Base-by-base conservation (phyloP, 2,113 vertebrate species). In the Cepphus grylle region DNA sequence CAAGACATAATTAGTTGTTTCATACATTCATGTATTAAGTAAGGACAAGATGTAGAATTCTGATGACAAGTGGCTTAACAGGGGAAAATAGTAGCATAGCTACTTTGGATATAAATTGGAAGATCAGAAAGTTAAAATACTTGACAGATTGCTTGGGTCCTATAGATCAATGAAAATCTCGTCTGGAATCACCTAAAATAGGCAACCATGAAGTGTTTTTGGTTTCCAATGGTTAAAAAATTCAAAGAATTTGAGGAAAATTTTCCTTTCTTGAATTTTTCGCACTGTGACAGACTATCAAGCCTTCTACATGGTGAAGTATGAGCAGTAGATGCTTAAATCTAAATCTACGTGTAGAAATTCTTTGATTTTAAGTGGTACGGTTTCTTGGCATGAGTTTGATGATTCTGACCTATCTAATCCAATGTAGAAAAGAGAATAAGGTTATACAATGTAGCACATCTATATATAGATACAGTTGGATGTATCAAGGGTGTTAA, bases 141-240 rank as follows among this genome's bases (percentile, higher is more conserved):
- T 72, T 91, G 14, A 9, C 55, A 52, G 49, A 47, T n/a, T 76
- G 12, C 20, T 63, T 80, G 30, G 17, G 38, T 63, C 47, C 20
- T 52, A 9, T 29, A 43, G 58, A 32, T 32, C 26, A 53, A 65
- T 26, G 26, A 76, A 85, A 69, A 69, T 18, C 52, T 85, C 4
- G 2, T 85, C n/a, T 83, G 76, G 72, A 95, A 76, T 94, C 1
- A 8, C 49, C 19, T 84, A 21, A 32, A 65, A 49, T 5, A 40
- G 11, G 14, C 34, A 77, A 3, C 8, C 81, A 0, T n/a, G 16
- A 74, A 27, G 26, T 45, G n/a, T 0, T 4, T 52, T 77, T 59
- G 8, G 0, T 8, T 69, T 15, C 11, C 50, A 74, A 1, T 2
- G 2, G 17, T 58, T 47, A 65, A 74, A 88, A 83, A 7, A 42